phyloP scores from a whole-genome alignment of 2,113 vertebrate species.

The Notarius quadriscutis region DNA sequence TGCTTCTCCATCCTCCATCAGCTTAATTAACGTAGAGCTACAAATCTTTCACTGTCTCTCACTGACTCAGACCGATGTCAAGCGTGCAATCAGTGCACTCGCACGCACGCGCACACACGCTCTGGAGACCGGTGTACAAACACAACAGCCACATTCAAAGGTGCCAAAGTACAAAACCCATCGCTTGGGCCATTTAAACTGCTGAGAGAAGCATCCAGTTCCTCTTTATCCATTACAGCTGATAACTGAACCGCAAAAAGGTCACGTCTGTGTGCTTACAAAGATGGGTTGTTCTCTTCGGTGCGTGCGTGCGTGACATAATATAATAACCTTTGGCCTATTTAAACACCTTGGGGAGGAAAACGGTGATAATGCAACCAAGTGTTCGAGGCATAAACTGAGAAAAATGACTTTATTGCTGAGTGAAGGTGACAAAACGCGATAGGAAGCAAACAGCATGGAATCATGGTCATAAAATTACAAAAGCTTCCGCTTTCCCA shows the following conservation, averaged over 20 bases:
- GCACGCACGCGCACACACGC: background rate
- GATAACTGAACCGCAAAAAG: constrained; percentile 49
- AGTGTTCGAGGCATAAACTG: background rate
- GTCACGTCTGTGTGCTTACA: constrained; percentile 1
- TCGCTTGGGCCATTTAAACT: background rate
- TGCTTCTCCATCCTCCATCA: background rate
- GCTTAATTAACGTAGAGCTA: background rate
- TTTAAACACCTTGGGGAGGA: background rate
- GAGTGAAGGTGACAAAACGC: background rate
- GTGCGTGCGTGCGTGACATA: background rate
- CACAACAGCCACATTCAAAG: constrained; percentile 19
- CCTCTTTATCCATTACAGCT: constrained; percentile 50
- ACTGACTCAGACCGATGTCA: background rate
- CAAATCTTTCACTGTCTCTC: constrained; percentile 10
- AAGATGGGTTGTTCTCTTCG: constrained; percentile 8
- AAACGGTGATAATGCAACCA: background rate
- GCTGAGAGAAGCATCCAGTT: constrained; percentile 17
- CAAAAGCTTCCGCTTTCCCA: background rate
- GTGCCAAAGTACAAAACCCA: constrained; percentile 35
- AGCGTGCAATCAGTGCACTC: background rate
- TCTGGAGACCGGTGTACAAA: background rate
- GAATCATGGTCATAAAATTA: background rate
- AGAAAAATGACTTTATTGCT: background rate
- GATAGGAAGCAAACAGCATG: background rate
- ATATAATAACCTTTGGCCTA: constrained; percentile 21